These are phyloP conservation scores for Trichomalopsis sarcophagae DNA, from an alignment of 1,140 invertebrate genomes.

Conservation along the genomic window DNA sequence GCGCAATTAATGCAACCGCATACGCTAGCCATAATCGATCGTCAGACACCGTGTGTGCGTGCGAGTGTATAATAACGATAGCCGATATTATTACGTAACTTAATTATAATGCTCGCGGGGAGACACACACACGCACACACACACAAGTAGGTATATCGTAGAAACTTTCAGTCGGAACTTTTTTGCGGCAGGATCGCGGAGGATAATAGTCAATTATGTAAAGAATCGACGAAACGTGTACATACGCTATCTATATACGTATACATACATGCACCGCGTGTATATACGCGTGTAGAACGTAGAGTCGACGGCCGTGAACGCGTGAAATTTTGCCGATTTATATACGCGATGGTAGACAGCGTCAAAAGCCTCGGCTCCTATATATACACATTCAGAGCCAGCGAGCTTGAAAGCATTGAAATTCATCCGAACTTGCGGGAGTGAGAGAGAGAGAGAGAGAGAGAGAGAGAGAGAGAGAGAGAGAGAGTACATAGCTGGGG, in stretches of 20 bases:
- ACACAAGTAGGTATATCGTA: neutral
- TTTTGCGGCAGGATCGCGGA: neutral
- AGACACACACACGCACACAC: neutral
- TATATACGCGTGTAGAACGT: neutral
- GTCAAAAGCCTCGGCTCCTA: slow-evolving; percentile 7
- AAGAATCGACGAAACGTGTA: slow-evolving; percentile 36
- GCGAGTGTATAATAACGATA: neutral
- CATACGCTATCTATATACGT: neutral
- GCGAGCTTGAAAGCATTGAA: slow-evolving; percentile 18
- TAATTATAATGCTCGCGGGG: slow-evolving; percentile 18
- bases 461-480: neutral
- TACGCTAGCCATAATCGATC: neutral
- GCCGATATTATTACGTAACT: slow-evolving; percentile 38
- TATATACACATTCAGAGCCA: neutral
- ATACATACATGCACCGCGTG: neutral
- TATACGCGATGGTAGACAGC: neutral
- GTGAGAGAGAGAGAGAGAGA: neutral
- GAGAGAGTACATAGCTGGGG: too few relatives aligned
- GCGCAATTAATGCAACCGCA: neutral
- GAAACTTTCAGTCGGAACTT: slow-evolving; percentile 37
- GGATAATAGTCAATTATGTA: slow-evolving; percentile 46
- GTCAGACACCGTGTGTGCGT: neutral
- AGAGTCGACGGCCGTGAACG: neutral
- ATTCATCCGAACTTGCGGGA: slow-evolving; percentile 21
- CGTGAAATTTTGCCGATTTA: neutral